Conservation (phyloP, 53 echinoderm and acorn worm species). For the Pentamera pediparva region DNA sequence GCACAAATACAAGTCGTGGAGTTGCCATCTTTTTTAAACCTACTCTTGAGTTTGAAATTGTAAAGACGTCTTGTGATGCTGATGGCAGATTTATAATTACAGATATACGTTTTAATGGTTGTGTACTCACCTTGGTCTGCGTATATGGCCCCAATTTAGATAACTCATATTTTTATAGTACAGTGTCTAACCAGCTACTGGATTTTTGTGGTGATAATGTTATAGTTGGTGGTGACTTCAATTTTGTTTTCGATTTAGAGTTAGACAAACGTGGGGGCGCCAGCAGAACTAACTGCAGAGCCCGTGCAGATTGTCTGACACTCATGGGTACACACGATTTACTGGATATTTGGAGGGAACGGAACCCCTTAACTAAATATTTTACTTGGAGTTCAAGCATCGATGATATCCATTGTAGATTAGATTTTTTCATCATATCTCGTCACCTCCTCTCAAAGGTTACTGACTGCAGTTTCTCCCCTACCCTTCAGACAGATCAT, state of each 20-base stretch:
- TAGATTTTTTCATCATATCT: conserved; percentile 39
- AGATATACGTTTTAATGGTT: conserved; percentile 6
- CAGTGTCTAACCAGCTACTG: not conserved
- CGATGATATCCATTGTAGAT: conserved; percentile 24
- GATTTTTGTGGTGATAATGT: conserved; percentile 18
- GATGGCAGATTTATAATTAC: conserved; percentile 25
- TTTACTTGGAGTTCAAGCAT: conserved; percentile 28
- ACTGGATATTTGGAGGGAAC: conserved; percentile 39
- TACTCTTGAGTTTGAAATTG: not conserved
- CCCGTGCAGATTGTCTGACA: not conserved
- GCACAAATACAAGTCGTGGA: conserved; percentile 7
- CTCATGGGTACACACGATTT: not conserved
- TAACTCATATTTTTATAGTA: not conserved
- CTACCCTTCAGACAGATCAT: conserved; percentile 32
- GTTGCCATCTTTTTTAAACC: conserved; percentile 34
- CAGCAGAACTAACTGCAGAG: conserved; percentile 5
- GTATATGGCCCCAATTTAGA: conserved; percentile 35
- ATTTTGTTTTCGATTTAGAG: conserved; percentile 13
- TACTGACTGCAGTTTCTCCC: conserved; percentile 4
- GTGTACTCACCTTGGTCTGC: conserved; percentile 11
- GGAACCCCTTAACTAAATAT: conserved; percentile 17
- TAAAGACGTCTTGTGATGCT: conserved; percentile 1
- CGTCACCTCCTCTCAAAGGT: not conserved
- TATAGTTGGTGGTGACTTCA: conserved; percentile 23
- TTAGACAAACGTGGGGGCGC: conserved; percentile 28